A percentile compares a stretch with the other conserved stretches of the same genome.
These are phyloP conservation scores for Thunnus maccoyii DNA, from an alignment of 2,113 vertebrate genomes.

Conservation along the genomic window DNA sequence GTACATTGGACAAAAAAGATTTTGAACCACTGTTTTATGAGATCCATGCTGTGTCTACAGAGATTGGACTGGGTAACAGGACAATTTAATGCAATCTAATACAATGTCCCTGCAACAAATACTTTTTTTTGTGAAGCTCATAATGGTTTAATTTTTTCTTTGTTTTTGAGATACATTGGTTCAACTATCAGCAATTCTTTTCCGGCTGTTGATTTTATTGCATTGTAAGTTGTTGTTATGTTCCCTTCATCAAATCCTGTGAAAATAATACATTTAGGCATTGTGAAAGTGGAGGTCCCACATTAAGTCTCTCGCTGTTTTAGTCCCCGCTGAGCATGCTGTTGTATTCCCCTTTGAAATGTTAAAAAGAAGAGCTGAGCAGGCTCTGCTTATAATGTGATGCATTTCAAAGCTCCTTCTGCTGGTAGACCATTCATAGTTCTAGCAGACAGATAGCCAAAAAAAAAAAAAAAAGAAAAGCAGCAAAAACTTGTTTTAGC, in stretches of 20 bases:
- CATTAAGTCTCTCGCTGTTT: slow-evolving; percentile 7
- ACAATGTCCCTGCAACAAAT: neutral
- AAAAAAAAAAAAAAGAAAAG: slow-evolving; percentile 4
- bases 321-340: neutral
- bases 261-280: neutral
- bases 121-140: neutral
- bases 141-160: neutral
- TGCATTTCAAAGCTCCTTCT: slow-evolving; percentile 18
- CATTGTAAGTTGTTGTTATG: neutral
- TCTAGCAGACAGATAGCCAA: slow-evolving; percentile 12
- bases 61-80: neutral
- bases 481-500: slow-evolving; percentile 20
- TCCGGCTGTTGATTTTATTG: neutral
- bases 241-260: neutral
- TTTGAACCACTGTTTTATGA: neutral
- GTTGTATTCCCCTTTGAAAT: slow-evolving; percentile 1
- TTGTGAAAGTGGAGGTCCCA: neutral
- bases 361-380: neutral
- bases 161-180: neutral
- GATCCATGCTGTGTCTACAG: neutral
- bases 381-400: neutral
- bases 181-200: neutral
- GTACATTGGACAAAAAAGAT: neutral
- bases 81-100: neutral
- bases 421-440: no score